These are phyloP conservation scores for Excalfactoria chinensis DNA, from an alignment of 2,113 vertebrate genomes.

Conservation along the genomic window DNA sequence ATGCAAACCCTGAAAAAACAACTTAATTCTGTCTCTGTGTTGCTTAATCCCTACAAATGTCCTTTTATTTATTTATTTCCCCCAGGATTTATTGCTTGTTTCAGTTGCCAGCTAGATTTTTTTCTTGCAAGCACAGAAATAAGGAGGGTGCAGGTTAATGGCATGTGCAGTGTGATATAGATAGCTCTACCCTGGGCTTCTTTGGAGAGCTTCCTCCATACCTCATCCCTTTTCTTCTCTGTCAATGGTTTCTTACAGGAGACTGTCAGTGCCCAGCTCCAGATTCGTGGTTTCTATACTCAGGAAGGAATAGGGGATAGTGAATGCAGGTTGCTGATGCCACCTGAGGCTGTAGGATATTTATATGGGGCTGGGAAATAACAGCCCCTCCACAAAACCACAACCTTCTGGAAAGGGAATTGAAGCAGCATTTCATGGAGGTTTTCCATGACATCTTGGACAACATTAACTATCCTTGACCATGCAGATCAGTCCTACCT, in stretches of 20 bases:
- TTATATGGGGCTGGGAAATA: neutral
- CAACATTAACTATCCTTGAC: neutral
- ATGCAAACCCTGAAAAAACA: neutral
- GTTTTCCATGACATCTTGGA: neutral
- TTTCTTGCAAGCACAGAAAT: neutral
- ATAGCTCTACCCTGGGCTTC: neutral
- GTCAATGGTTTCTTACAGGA: neutral
- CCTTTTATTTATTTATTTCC: neutral
- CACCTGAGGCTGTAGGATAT: neutral
- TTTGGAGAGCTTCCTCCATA: neutral
- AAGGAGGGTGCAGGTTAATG: neutral
- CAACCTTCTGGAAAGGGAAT: neutral
- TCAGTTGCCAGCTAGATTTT: neutral
- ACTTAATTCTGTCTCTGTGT: neutral
- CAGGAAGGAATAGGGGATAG: neutral
- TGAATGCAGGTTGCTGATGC: neutral
- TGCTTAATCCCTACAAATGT: neutral
- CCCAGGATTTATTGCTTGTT: neutral
- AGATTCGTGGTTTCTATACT: neutral
- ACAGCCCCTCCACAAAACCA: neutral
- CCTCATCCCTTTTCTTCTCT: neutral
- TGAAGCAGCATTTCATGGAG: neutral
- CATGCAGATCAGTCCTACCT: neutral
- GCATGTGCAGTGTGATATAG: neutral
- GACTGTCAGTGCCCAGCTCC: neutral